Evolutionary conservation across 2,797 vertebrate genomes (phyloP).

Genomic region (Eurystomus glaucurus): DNA sequence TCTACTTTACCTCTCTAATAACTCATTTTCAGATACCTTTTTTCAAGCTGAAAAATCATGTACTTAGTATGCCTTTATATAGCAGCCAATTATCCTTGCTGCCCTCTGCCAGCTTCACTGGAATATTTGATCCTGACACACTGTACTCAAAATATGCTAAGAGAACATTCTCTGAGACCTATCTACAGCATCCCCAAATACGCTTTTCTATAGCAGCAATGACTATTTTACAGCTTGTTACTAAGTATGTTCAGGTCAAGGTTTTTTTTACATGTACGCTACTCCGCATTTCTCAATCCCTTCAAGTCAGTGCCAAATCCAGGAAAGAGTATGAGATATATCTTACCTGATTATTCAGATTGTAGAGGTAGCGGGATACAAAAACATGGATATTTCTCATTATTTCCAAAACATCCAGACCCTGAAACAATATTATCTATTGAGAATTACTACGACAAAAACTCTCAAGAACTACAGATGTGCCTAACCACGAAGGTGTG

Average conservation of each 20-base stretch:
- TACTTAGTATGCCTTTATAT: fast-evolving
- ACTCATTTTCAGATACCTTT: background rate
- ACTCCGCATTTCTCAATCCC: background rate
- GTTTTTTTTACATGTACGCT: fast-evolving
- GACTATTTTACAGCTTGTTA: background rate
- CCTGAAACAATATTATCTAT: slow-evolving; percentile 83
- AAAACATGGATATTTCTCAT: slow-evolving; percentile 99
- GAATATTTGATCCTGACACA: background rate
- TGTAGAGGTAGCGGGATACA: slow-evolving; percentile 98
- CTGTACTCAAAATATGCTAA: background rate
- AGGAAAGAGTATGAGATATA: background rate
- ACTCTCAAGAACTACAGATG: background rate
- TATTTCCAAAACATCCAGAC: slow-evolving; percentile 97
- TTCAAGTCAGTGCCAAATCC: background rate
- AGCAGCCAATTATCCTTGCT: background rate
- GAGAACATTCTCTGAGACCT: background rate
- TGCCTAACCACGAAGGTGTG: background rate
- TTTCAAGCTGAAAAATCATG: background rate
- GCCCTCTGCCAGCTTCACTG: background rate
- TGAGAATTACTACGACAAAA: background rate
- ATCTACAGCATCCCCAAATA: background rate
- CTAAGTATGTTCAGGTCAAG: background rate
- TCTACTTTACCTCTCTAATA: background rate
- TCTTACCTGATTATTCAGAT: slow-evolving; percentile 97
- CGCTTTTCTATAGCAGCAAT: background rate